Evolutionary conservation across 1,140 invertebrate genomes (phyloP), one percentile per base, ranked within the genome.

Genomic region (Caenorhabditis tropicalis): DNA sequence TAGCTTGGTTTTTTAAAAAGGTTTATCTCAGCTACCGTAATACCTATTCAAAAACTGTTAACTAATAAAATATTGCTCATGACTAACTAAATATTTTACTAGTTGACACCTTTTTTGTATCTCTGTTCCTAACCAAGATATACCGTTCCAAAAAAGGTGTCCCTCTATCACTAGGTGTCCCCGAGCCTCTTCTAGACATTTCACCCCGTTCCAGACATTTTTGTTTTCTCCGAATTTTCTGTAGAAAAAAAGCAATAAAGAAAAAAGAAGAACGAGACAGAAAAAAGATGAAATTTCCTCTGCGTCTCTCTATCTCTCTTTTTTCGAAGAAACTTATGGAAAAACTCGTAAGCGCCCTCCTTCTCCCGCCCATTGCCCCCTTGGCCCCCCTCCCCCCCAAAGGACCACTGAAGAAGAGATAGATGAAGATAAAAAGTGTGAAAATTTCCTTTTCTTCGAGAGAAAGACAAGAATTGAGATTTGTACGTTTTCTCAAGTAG

Each of bases 351-450:
- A 65, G 58, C 58, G 19, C 29, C 21, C 58, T 21, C 58, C 7
- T 31, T 19, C 4, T 16, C 48, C 16, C 48, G 7, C 3, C 48
- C 19, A 10, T 16, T 10, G 48, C 10, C 16, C 19, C 58, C 12
- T 27, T 10, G 53, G 9, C 24, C 24, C 53, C 24, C 24, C 21
- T 7, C 7, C 31, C 16, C 58, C 58, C 58, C 58, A 36, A 65
- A 65, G 58, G 58, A 36, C 58, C 58, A 65, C 29, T 65, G 58
- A 36, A 33, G 31, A 36, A 33, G 31, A 36, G 58, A 36, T 33
- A 65, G 58, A 65, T 65, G 58, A 65, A 65, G 58, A 65, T 65
- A 65, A 65, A 65, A 65, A 65, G 58, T 65, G 58, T 65, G 58
- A 65, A 65, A 65, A 65, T 65, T 65, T 36, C 10, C 31, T 58